phyloP scores from a whole-genome alignment of 2,888 invertebrate species.

The Drosophila nr. perissopoda region DNA sequence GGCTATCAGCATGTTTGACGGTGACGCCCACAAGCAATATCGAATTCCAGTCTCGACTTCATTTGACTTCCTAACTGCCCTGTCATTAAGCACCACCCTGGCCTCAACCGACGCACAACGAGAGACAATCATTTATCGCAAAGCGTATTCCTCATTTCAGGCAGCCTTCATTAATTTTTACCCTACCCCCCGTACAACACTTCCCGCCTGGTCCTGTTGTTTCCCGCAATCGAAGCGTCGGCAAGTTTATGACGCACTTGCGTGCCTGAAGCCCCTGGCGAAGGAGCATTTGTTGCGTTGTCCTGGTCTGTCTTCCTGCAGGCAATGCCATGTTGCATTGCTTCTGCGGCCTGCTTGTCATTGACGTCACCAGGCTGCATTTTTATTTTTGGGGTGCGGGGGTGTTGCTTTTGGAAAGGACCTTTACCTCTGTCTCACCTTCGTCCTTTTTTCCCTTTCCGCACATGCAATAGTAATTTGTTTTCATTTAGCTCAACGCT shows the following conservation, averaged over 20 bases:
- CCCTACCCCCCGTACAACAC: neutral
- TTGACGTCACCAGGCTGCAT: conserved; percentile 24
- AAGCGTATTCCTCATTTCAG: conserved; percentile 53
- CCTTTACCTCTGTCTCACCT: conserved; percentile 14
- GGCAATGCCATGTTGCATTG: conserved; percentile 63
- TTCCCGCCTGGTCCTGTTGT: neutral
- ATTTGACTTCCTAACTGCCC: conserved; percentile 71
- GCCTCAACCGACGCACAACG: neutral
- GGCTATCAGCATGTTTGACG: conserved; percentile 16
- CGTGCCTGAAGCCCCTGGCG: neutral
- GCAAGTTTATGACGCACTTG: conserved; percentile 12
- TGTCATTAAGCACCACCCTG: conserved; percentile 55
- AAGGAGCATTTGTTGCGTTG: conserved; percentile 20
- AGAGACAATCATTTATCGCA: conserved; percentile 55
- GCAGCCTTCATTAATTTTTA: conserved; percentile 65
- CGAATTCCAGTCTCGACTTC: conserved; percentile 73
- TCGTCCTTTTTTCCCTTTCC: conserved; percentile 17
- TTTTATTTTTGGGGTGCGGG: neutral
- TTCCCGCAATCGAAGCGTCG: conserved; percentile 4
- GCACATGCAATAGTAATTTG: conserved; percentile 80
- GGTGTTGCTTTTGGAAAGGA: neutral
- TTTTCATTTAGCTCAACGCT: conserved; percentile 81
- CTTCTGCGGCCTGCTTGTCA: conserved; percentile 12
- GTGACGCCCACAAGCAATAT: conserved; percentile 46
- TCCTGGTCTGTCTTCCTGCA: conserved; percentile 23